Evolutionary conservation across 2,113 vertebrate genomes (phyloP), one percentile per base, ranked within the genome.

Genomic region (Zosterops japonicus): DNA sequence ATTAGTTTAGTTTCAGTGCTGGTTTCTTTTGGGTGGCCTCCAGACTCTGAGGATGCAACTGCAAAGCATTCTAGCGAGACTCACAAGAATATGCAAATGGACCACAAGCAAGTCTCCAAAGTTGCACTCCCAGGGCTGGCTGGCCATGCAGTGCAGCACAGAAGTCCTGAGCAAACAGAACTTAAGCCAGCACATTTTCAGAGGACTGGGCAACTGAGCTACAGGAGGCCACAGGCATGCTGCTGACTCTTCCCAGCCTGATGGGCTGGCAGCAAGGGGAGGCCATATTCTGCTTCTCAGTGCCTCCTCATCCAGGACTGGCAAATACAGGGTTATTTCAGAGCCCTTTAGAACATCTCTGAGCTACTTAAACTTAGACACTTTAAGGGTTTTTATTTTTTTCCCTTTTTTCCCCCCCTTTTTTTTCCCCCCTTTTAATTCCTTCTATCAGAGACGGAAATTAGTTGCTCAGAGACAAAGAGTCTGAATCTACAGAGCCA

Each of bases 11-110:
- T 20, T 72, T 39, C 61, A 46, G 27, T 23, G 29, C 5, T 59
- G 24, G 6, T 89, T 95, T 61, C 41, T 41, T 76, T 87, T 91
- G 87, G n/a, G 74, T 72, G 22, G 82, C 29, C 59, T 95, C 67
- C 82, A 74, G 76, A 59, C 14, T 50, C 50, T 35, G 59, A 93
- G 47, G 49, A 24, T 90, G 41, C 27, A 69, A 77, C 25, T 53
- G 50, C 47, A 86, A 76, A 95, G 27, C 23, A 19, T 92, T 90
- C 83, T 59, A 68, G 61, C 0, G 0, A 76, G 74, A 79, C 24
- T 39, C 23, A 36, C 12, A 6, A 46, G 88, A 75, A 16, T 21
- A 28, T 35, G 31, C 2, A 27, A 69, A 53, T 0, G 0, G 12
- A 21, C 50, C 8, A 8, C 49, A 69, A 36, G 6, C 0, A 0